A percentile compares a stretch with the other conserved stretches of the same genome.
These are phyloP conservation scores for Prochilodus magdalenae DNA, from an alignment of 2,113 vertebrate genomes.

Conservation along the genomic window DNA sequence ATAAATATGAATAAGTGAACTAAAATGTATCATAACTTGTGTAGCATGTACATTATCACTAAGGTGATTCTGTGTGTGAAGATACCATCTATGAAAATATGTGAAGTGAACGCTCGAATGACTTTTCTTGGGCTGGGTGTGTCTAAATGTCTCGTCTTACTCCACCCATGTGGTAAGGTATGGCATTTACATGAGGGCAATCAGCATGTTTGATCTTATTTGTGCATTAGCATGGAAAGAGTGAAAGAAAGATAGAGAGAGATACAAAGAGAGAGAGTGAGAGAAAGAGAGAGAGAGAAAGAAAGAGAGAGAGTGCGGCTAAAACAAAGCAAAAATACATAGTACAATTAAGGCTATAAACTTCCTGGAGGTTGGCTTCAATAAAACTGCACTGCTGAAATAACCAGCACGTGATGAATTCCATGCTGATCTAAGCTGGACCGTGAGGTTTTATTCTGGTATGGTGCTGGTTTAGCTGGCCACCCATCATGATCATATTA, in stretches of 20 bases:
- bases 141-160: conserved; percentile 17
- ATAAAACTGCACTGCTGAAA: too few relatives aligned
- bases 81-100: conserved; percentile 3
- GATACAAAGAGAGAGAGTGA: neutral
- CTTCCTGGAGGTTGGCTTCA: too few relatives aligned
- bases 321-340: neutral
- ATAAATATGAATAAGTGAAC: conserved; percentile 8
- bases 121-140: conserved; percentile 14
- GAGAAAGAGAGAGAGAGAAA: neutral
- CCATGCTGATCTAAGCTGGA: too few relatives aligned
- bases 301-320: neutral
- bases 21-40: neutral
- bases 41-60: neutral
- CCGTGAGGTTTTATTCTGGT: too few relatives aligned
- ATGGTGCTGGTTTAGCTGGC: too few relatives aligned
- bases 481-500: too few relatives aligned
- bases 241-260: neutral
- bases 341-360: neutral
- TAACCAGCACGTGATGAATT: too few relatives aligned
- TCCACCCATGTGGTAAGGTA: conserved; percentile 10
- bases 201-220: conserved; percentile 1
- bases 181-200: conserved; percentile 7
- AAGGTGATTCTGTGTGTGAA: neutral
- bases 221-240: neutral
- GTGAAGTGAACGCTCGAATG: neutral